These are phyloP conservation scores for Alca torda DNA, from an alignment of 2,797 vertebrate species.

Conservation along the genomic window DNA sequence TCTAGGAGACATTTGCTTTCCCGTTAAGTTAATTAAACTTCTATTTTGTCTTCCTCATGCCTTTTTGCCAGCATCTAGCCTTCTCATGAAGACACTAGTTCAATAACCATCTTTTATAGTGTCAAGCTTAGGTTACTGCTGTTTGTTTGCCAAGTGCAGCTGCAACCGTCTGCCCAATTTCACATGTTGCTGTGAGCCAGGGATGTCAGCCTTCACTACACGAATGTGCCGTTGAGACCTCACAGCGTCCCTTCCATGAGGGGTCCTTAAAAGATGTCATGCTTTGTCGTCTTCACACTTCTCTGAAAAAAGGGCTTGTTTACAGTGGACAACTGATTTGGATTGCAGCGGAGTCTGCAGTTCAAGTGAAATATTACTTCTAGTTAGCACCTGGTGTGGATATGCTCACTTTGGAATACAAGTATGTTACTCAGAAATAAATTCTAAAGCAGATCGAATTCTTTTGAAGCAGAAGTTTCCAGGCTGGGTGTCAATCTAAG, in stretches of 20 bases:
- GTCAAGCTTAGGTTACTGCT: background rate
- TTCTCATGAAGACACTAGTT: conserved; percentile 2
- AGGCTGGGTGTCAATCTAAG: background rate
- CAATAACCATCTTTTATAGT: conserved; percentile 3
- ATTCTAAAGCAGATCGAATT: background rate
- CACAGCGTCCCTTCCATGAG: background rate
- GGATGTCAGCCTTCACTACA: background rate
- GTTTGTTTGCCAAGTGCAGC: conserved; percentile 33
- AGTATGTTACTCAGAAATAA: background rate
- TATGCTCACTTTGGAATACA: background rate
- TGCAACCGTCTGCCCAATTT: background rate
- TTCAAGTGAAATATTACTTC: background rate
- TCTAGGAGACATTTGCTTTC: conserved; percentile 57
- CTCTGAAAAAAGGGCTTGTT: background rate
- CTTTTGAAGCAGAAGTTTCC: background rate
- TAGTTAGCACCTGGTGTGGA: background rate
- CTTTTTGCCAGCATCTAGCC: conserved; percentile 43
- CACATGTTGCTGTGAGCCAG: background rate
- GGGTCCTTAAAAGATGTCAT: background rate
- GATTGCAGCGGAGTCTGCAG: background rate
- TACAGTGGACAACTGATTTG: background rate
- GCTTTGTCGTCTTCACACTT: background rate
- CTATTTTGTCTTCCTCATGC: conserved; percentile 49
- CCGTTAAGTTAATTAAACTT: conserved; percentile 64
- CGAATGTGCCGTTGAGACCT: background rate